Base-by-base conservation (phyloP, 2,113 vertebrate genomes). In the Cheilinus undulatus region DNA sequence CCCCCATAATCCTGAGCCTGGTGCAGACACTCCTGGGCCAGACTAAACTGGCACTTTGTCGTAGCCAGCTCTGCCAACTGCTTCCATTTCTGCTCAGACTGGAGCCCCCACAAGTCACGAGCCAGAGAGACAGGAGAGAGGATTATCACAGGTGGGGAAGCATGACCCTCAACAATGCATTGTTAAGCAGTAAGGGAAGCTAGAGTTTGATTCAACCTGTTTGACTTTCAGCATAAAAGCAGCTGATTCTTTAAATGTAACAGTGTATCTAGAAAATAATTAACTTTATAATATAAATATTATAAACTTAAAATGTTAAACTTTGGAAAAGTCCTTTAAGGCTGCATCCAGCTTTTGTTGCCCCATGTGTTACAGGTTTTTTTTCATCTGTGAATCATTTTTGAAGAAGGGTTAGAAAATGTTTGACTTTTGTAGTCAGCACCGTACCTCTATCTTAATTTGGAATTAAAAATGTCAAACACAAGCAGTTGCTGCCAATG, bases 1-100 rank as follows among this genome's bases (percentile, higher is more conserved):
- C 97, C 97, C 40, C 97, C 97, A 0, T 98, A 98, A 88, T 99
- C 97, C 85, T 97, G 96, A 7, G 97, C 97, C 5, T 96, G 96
- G 89, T 97, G 96, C 36, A 99, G 93, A 90, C 97, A 99, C 90
- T 99, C 97, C 87, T 98, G 97, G 76, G 97, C 97, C 59, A 98
- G 84, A 83, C 93, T 86, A 84, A 98, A 98, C 90, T 99, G 96
- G 93, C 96, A 96, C 77, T 96, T 97, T 77, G 93, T 94, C 23
- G 96, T 97, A 22, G 97, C 97, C 28, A 99, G 92, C 77, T 97
- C 97, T 12, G 97, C 97, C 78, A 99, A 91, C 77, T 98, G 97
- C 86, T 97, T 99, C 97, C 97, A 99, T 77, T 97, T 99, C 91
- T 98, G 96, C 86, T 98, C 97, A 10, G 97, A 97, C 97, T 99